Conservation (phyloP, 2,113 vertebrate species). For the Meriones unguiculatus region DNA sequence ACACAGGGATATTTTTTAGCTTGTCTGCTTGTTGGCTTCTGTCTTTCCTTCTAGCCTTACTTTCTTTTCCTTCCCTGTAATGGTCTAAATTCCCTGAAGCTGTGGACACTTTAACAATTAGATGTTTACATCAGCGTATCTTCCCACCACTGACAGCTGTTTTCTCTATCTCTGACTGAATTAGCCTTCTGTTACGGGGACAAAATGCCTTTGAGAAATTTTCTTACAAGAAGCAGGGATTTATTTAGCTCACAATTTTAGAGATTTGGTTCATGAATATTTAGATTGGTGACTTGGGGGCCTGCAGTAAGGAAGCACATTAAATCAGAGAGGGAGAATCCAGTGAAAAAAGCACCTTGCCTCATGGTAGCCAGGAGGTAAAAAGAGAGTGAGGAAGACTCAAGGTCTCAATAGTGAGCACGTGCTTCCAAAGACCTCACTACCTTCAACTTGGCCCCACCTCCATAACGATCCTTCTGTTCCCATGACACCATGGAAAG, state of each 20-base stretch:
- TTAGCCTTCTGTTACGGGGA: background rate
- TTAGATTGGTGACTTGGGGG: too few relatives aligned
- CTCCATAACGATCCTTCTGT: background rate
- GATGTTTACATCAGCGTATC: background rate
- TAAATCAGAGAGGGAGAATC: too few relatives aligned
- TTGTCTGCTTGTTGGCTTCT: background rate
- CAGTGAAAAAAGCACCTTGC: background rate
- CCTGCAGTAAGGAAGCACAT: background rate
- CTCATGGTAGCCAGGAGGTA: background rate
- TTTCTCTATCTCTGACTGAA: background rate
- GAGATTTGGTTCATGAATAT: background rate
- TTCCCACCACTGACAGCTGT: background rate
- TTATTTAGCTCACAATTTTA: background rate
- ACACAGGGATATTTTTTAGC: background rate
- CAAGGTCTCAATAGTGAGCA: accelerated
- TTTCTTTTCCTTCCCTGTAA: slow-evolving; percentile 6
- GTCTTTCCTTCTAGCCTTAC: background rate
- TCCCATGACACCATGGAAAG: background rate
- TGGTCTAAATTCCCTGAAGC: background rate
- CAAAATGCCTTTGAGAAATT: background rate
- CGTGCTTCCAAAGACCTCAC: background rate
- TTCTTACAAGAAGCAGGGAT: background rate
- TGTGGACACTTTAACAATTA: background rate
- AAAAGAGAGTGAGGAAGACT: background rate
- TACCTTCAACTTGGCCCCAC: background rate